Conservation (phyloP, 2,888 invertebrate genomes). For the Hirtodrosophila cameraria region DNA sequence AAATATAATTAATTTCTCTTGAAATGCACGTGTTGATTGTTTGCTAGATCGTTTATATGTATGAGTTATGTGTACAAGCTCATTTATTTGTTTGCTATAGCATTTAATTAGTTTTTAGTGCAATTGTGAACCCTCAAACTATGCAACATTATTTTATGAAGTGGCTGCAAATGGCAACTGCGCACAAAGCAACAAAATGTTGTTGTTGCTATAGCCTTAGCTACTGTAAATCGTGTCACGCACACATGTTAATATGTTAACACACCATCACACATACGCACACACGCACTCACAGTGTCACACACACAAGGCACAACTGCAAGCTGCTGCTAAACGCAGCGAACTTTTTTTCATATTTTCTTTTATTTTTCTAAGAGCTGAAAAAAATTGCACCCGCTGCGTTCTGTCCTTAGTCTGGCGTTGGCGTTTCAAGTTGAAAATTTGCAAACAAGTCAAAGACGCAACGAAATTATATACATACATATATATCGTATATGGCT, state of each 20-base stretch:
- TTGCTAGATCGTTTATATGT: constrained; percentile 13
- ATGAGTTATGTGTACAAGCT: constrained; percentile 15
- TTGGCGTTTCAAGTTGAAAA: constrained; percentile 73
- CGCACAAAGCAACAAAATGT: constrained; percentile 16
- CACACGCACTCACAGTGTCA: constrained; percentile 11
- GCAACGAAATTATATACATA: constrained; percentile 42
- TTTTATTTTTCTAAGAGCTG: constrained; percentile 38
- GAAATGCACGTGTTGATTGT: constrained; percentile 17
- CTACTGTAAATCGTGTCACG: constrained; percentile 55
- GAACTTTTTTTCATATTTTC: constrained; percentile 41
- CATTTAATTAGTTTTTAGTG: constrained; percentile 50
- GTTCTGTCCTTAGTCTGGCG: constrained; percentile 56
- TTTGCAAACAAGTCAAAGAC: constrained; percentile 69
- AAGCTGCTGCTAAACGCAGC: constrained; percentile 68
- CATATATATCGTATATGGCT: constrained; percentile 4
- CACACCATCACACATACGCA: constrained; percentile 37
- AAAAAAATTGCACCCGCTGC: constrained; percentile 49
- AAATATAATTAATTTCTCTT: constrained; percentile 72
- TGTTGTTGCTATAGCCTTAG: constrained; percentile 27
- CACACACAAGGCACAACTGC: constrained; percentile 40
- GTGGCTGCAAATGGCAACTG: constrained; percentile 53
- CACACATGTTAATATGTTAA: constrained; percentile 60
- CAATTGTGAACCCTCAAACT: constrained; percentile 25
- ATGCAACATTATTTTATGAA: constrained; percentile 43
- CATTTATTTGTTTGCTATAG: constrained; percentile 22